These are phyloP conservation scores for Sitta carolinensis DNA, from an alignment of 2,797 vertebrate species.

Conservation along the genomic window DNA sequence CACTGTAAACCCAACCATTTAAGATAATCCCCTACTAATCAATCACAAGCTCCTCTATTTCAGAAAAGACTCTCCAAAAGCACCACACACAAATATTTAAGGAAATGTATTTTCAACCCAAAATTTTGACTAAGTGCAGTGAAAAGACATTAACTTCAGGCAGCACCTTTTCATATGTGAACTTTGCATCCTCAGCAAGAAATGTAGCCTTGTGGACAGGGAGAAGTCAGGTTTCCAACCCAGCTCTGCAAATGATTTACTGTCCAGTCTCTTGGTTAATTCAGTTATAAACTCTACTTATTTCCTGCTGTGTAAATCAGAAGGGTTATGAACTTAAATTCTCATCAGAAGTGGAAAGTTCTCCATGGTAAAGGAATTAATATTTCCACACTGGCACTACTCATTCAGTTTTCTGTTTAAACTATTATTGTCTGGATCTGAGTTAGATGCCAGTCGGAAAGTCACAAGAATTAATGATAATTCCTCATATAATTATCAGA, in stretches of 20 bases:
- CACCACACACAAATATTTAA: not conserved
- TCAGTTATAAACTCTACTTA: not conserved
- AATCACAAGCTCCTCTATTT: not conserved
- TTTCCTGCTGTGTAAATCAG: conserved; percentile 20
- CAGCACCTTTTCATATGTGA: not conserved
- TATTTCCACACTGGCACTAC: not conserved
- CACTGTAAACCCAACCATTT: not conserved
- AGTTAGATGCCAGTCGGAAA: not conserved
- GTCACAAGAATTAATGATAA: not conserved
- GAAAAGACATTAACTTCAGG: not conserved
- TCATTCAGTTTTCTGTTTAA: not conserved
- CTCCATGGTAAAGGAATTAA: not conserved
- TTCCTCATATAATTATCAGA: not conserved
- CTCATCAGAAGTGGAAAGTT: not conserved
- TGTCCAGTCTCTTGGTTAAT: not conserved
- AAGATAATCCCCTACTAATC: not conserved
- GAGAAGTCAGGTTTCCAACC: not conserved
- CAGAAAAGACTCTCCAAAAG: not conserved
- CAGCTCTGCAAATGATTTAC: not conserved
- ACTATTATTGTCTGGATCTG: not conserved
- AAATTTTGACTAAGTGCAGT: not conserved
- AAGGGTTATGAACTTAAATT: not conserved
- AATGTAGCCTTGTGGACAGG: not conserved
- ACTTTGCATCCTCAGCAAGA: not conserved
- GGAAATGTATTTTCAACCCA: not conserved